Evolutionary conservation across 2,113 vertebrate species (phyloP).

Genomic region (Rhinichthys klamathensis): DNA sequence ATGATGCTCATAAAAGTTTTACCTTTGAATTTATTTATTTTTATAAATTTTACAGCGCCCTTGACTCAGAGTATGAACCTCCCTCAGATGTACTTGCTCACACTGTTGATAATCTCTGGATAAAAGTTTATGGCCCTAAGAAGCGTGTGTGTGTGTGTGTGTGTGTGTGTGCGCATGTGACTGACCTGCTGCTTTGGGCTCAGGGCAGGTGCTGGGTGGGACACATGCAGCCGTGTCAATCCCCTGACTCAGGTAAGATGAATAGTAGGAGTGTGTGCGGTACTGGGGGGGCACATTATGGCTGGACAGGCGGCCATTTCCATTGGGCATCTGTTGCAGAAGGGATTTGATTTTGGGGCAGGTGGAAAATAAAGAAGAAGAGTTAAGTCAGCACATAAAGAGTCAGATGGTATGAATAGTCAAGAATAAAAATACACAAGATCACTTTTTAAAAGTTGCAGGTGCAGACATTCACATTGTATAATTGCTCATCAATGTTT

Average conservation of each 20-base stretch:
- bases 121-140: constrained; percentile 72
- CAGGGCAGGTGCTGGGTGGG: constrained; percentile 77
- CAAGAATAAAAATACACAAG: neutral
- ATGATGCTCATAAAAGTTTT: constrained; percentile 62
- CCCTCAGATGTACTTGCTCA: constrained; percentile 68
- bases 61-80: constrained; percentile 64
- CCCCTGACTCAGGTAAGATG: constrained; percentile 87
- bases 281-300: constrained; percentile 86
- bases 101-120: constrained; percentile 70
- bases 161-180: constrained; percentile 47
- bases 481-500: neutral
- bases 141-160: constrained; percentile 31
- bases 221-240: constrained; percentile 73
- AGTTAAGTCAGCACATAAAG: constrained; percentile 18
- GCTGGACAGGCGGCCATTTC: constrained; percentile 77
- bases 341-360: constrained; percentile 23
- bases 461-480: neutral
- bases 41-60: constrained; percentile 64
- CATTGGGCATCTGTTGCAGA: constrained; percentile 80
- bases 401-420: neutral
- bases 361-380: neutral
- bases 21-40: constrained; percentile 62
- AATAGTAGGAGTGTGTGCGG: constrained; percentile 91
- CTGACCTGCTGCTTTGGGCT: constrained; percentile 84
- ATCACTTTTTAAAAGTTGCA: neutral